Base-by-base conservation (phyloP, 2,113 vertebrate genomes). In the Psilopsiagon aymara region DNA sequence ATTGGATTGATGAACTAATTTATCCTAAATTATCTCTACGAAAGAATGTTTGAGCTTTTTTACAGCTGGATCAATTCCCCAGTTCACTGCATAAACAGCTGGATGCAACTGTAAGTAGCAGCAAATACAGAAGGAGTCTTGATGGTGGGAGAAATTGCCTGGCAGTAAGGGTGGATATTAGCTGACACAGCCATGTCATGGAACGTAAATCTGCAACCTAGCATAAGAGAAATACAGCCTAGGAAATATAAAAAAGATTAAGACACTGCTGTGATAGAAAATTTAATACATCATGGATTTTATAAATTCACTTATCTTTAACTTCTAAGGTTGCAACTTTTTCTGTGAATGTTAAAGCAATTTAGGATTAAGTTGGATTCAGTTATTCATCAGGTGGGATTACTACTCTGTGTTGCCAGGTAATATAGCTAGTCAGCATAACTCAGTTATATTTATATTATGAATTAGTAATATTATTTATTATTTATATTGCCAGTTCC, bases 1-100 rank as follows among this genome's bases (percentile, higher is more conserved):
- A 97, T 95, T 89, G 88, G 77, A 96, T 95, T 95, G 91, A 96
- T 82, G 43, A 92, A 91, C 92, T 92, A 63, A 92, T 96, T 95
- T 92, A 88, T 82, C 43, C 47, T 84, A 86, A 95, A 84, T 81
- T 84, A 91, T 94, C 80, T 81, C 52, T 75, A 62, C 57, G 10
- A 88, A 95, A 94, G 95, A 95, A 70, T 7, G 2, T 68, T 89
- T 64, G 60, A 82, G 69, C 5, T 82, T 46, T 74, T 92, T 82
- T 95, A 75, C 81, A 94, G 51, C 66, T 91, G 86, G 86, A 89
- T 97, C 93, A 68, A 82, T 96, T 91, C 43, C 43, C 64, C 66
- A 67, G 47, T 62, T 91, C 77, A 46, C 77, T 2, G 2, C 82
- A 76, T 71, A 84, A 91, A 76, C 91, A 95, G 89, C 89, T 95